Evolutionary conservation across 2,888 invertebrate species (phyloP).

Genomic region (Hydropsyche betteni): DNA sequence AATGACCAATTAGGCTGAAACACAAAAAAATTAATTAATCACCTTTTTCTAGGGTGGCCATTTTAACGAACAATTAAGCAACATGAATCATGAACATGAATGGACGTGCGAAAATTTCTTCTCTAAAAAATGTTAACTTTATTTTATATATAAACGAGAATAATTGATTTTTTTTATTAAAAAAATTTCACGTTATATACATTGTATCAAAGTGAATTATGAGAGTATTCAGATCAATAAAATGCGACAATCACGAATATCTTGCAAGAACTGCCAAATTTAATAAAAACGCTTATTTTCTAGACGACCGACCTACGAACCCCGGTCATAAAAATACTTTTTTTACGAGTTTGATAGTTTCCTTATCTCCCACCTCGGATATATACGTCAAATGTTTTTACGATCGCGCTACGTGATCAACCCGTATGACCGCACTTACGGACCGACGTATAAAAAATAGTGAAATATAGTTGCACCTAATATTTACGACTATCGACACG

Average conservation of each 20-base stretch:
- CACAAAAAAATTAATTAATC: constrained; percentile 12
- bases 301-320: neutral
- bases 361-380: constrained; percentile 47
- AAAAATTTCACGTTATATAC: no score
- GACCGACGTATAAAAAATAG: constrained; percentile 40
- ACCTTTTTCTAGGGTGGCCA: neutral
- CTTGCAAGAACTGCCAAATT: no score
- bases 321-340: constrained; percentile 36
- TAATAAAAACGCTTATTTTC: no score
- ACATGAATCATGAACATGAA: no score
- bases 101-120: no score
- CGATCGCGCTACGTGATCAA: constrained; percentile 45
- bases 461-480: constrained; percentile 18
- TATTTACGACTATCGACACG: constrained; percentile 14
- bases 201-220: no score
- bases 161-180: no score
- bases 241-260: no score
- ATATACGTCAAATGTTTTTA: constrained; percentile 50
- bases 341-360: constrained; percentile 43
- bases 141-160: no score
- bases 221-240: no score
- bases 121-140: no score
- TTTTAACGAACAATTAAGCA: neutral
- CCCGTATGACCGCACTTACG: constrained; percentile 36
- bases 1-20: no score